Evolutionary conservation across 2,888 invertebrate genomes (phyloP).

Genomic region (Boloria euphrosyne): DNA sequence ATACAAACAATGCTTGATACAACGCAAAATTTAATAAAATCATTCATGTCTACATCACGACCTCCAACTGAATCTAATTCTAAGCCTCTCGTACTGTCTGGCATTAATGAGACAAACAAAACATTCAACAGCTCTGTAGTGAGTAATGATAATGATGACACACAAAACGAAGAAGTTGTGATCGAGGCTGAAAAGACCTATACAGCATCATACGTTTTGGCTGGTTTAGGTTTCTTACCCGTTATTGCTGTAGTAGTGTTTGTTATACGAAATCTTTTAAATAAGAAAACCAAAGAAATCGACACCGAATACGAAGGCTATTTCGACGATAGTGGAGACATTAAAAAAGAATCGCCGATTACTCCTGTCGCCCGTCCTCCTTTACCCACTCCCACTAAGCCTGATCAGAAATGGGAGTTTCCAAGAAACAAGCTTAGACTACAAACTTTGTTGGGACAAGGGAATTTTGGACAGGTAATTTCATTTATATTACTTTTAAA

Average conservation of each 20-base stretch:
- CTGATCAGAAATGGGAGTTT: slow-evolving; percentile 88
- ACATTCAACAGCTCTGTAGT: slow-evolving; percentile 53
- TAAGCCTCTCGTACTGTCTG: slow-evolving; percentile 51
- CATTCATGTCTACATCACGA: slow-evolving; percentile 70
- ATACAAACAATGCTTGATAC: slow-evolving; percentile 43
- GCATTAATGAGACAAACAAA: slow-evolving; percentile 46
- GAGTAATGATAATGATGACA: slow-evolving; percentile 49
- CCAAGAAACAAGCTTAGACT: slow-evolving; percentile 89
- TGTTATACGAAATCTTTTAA: slow-evolving; percentile 78
- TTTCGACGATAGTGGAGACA: slow-evolving; percentile 80
- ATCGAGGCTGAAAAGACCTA: slow-evolving; percentile 83
- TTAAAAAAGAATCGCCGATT: slow-evolving; percentile 77
- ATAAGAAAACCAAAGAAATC: slow-evolving; percentile 79
- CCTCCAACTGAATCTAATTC: slow-evolving; percentile 70
- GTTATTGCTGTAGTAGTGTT: slow-evolving; percentile 82
- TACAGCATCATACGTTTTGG: slow-evolving; percentile 83
- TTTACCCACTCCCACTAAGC: slow-evolving; percentile 76
- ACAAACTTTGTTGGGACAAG: slow-evolving; percentile 91
- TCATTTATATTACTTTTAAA: background rate
- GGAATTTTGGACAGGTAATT: slow-evolving; percentile 90
- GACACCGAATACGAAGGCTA: slow-evolving; percentile 84
- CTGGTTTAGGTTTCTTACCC: slow-evolving; percentile 83
- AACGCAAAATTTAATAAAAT: slow-evolving; percentile 54
- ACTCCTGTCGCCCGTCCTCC: slow-evolving; percentile 82
- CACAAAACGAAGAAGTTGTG: slow-evolving; percentile 77